These are phyloP conservation scores for Nowickia ferox DNA, from an alignment of 2,888 invertebrate genomes.

Conservation along the genomic window DNA sequence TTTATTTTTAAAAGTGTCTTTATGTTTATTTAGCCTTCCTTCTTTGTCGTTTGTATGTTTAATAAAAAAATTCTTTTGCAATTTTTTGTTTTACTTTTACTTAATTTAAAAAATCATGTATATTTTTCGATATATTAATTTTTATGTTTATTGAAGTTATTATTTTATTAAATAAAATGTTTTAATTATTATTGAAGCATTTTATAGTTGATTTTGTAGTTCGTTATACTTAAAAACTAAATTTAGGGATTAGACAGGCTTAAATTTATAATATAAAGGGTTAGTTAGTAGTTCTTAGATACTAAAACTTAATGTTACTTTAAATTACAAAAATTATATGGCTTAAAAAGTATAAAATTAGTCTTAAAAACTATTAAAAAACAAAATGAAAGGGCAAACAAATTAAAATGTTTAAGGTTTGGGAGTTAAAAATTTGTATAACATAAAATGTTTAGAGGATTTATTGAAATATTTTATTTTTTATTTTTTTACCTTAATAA, in stretches of 20 bases:
- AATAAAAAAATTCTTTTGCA: not conserved
- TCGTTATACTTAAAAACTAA: slow-evolving; percentile 43
- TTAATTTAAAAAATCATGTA: slow-evolving; percentile 13
- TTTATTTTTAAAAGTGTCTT: not conserved
- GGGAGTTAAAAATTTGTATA: slow-evolving; percentile 18
- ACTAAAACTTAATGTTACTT: slow-evolving; percentile 59
- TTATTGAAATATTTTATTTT: slow-evolving; percentile 49
- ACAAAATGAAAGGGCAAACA: slow-evolving; percentile 42
- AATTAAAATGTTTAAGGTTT: slow-evolving; percentile 45
- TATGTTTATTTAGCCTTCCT: not conserved
- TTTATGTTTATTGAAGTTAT: slow-evolving; percentile 44
- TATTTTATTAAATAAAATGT: slow-evolving; percentile 30
- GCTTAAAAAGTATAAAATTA: slow-evolving; percentile 57
- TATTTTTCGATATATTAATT: not conserved
- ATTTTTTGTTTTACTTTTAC: not conserved
- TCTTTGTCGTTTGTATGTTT: not conserved
- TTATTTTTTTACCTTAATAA: slow-evolving; percentile 22
- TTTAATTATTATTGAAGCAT: slow-evolving; percentile 15
- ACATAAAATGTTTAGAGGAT: slow-evolving; percentile 39
- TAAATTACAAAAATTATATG: slow-evolving; percentile 52
- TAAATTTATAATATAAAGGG: slow-evolving; percentile 27
- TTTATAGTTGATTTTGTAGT: not conserved
- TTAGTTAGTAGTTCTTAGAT: slow-evolving; percentile 42
- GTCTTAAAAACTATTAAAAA: slow-evolving; percentile 48
- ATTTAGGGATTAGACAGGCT: slow-evolving; percentile 27